These are phyloP conservation scores for Myoxocephalus aenaeus DNA, from an alignment of 2,797 vertebrate genomes.

Conservation along the genomic window DNA sequence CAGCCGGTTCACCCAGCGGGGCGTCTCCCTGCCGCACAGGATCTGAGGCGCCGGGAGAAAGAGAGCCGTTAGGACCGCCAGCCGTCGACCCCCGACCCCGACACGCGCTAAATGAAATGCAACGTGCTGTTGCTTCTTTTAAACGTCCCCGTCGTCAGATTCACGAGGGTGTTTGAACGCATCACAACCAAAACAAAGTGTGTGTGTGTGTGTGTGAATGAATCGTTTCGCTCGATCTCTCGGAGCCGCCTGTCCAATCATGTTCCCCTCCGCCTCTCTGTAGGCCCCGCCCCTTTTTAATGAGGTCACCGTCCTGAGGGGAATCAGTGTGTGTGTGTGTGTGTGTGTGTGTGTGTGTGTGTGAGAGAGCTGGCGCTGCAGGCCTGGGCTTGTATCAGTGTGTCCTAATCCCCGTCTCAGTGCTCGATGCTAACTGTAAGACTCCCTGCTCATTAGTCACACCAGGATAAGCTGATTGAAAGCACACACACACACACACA, in stretches of 20 bases:
- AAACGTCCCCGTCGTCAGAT: no score
- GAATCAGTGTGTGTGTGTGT: neutral
- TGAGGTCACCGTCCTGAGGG: conserved; percentile 27
- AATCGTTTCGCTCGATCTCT: conserved; percentile 16
- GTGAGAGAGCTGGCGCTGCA: conserved; percentile 62
- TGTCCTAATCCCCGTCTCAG: conserved; percentile 73
- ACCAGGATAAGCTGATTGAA: conserved; percentile 69
- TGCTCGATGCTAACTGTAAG: conserved; percentile 60
- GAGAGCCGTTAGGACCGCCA: no score
- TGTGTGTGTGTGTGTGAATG: neutral
- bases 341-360: conserved; percentile 24
- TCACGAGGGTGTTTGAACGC: no score
- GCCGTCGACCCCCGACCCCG: no score
- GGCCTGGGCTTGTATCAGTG: conserved; percentile 66
- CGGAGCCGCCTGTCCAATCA: conserved; percentile 1
- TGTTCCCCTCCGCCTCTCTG: neutral
- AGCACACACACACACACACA: neutral
- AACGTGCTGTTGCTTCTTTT: no score
- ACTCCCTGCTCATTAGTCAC: conserved; percentile 75
- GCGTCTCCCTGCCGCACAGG: conserved; percentile 97
- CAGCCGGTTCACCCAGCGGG: conserved; percentile 98
- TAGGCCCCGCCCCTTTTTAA: neutral
- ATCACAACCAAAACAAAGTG: no score
- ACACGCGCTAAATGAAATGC: no score
- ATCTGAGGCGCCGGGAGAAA: conserved; percentile 81